A percentile compares a stretch with the other conserved stretches of the same genome.
These are phyloP conservation scores for Adoxophyes honmai DNA, from an alignment of 1,140 invertebrate genomes.

Conservation along the genomic window DNA sequence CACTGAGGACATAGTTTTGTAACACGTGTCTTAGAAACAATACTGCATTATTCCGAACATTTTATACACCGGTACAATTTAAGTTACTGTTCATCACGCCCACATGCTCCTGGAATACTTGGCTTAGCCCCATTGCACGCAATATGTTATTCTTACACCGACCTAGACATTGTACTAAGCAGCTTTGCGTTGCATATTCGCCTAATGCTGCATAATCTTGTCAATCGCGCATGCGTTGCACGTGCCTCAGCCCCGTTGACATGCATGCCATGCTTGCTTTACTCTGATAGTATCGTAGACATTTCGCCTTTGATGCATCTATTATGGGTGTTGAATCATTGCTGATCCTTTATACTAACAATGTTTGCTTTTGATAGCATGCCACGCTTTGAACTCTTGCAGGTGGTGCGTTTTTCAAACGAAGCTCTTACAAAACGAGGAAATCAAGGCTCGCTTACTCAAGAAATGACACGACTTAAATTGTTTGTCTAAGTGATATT, in stretches of 20 bases:
- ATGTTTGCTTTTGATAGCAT: too few species aligned
- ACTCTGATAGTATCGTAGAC: constrained; percentile 31
- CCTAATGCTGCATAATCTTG: constrained; percentile 29
- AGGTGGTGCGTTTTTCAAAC: too few species aligned
- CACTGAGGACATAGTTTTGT: too few species aligned
- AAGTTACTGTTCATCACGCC: too few species aligned
- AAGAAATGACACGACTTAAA: not conserved
- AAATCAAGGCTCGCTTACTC: not conserved
- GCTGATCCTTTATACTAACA: not conserved
- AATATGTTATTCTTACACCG: not conserved
- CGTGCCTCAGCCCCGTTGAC: constrained; percentile 26
- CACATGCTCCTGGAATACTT: too few species aligned
- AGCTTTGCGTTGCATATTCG: constrained; percentile 28
- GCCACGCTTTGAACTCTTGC: too few species aligned
- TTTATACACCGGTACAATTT: too few species aligned
- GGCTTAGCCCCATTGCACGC: too few species aligned
- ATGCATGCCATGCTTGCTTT: constrained; percentile 34
- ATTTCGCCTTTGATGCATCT: constrained; percentile 28
- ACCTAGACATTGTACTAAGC: constrained; percentile 16
- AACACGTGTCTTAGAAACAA: too few species aligned
- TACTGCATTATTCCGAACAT: too few species aligned
- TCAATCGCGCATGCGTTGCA: constrained; percentile 32
- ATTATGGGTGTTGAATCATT: constrained; percentile 20
- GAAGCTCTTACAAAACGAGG: not conserved
- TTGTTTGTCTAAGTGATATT: constrained; percentile 1